Base-by-base conservation (phyloP, 2,888 invertebrate genomes). In the Fabriciana adippe region DNA sequence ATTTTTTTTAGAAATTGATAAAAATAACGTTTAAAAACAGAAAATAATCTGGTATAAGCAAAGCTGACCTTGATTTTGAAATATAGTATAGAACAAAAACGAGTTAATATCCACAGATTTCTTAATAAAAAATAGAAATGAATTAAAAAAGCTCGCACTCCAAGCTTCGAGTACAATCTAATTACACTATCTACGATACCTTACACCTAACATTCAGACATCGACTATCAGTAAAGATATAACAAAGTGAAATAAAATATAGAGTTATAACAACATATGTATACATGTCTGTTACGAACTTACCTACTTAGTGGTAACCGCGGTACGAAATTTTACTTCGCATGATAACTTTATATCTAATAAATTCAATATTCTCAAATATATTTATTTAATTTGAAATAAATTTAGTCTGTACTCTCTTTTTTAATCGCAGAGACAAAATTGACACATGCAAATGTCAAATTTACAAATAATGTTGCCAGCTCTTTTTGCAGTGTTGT, bases 181-280 rank as follows among this genome's bases (percentile, higher is more conserved):
- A 60, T 14, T 26, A 50, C 1, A n/a, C 3, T 26, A 50, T 51
- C 61, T 61, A 61, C 63, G 16, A 63, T 55, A 70, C 45, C 63
- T 47, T 69, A 51, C 13, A 14, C 69, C 57, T 56, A 60, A 68
- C 68, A 70, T 47, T 55, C 15, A 73, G 59, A 62, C 66, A 53
- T 48, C 67, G 69, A 69, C 71, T 70, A 68, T 63, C 15, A 59
- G 71, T 64, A 50, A 26, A 67, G 60, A 67, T 21, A 59, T 26
- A 67, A 69, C 70, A 55, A 50, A 64, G 59, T 67, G 56, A 63
- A 57, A 64, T 72, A 62, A 68, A 62, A 69, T 60, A 55, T 67
- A 55, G 18, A 68, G 45, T 18, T 45, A 50, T 60, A 60, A 68
- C 64, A 55, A 26, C 4, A 26, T 4, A 56, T 54, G 41, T 57